Evolutionary conservation across 1,140 invertebrate species (phyloP), one percentile per base, ranked within the genome.

Genomic region (Littorina saxatilis): DNA sequence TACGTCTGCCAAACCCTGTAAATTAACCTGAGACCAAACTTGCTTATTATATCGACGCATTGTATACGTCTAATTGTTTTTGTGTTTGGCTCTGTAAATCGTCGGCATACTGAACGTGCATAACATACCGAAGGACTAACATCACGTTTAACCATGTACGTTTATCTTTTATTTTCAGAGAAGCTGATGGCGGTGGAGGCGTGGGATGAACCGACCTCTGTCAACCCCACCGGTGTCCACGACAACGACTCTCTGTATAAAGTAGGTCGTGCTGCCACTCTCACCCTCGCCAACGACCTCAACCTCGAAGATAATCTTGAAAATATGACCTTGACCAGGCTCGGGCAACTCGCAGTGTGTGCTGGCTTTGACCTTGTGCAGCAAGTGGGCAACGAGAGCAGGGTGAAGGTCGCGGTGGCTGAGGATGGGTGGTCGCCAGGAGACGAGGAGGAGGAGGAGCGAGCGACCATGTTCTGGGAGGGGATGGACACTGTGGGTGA

Each of bases 161-260:
- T n/a, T n/a, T n/a, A 11, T 11, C 2, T 27, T 1, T 2, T 23
- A 11, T 63, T 68, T 61, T 0, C 50, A 85, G 82, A 80, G 74
- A 76, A 74, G 3, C 52, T 85, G 2, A n/a, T 78, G 27, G 52
- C 83, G 17, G 15, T 75, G 35, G 84, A 85, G 55, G 84, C 82
- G 13, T 83, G 79, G 82, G 78, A 79, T 37, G 80, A 85, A 61
- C 75, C 84, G 17, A 81, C 84, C 11, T 84, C 82, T n/a, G 5
- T 2, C 17, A 50, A 82, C 29, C 81, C 85, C 20, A 0, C 52
- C 17, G 81, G 83, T 43, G 39, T 29, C 29, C 80, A 83, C 77
- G 76, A 63, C 13, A n/a, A 58, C 20, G 39, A 32, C 11, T 86
- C 83, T 7, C 72, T 84, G 29, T 63, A 43, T 35, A 55, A 27